Evolutionary conservation across 1,140 invertebrate genomes (phyloP).

Genomic region (Heliconius melpomene): DNA sequence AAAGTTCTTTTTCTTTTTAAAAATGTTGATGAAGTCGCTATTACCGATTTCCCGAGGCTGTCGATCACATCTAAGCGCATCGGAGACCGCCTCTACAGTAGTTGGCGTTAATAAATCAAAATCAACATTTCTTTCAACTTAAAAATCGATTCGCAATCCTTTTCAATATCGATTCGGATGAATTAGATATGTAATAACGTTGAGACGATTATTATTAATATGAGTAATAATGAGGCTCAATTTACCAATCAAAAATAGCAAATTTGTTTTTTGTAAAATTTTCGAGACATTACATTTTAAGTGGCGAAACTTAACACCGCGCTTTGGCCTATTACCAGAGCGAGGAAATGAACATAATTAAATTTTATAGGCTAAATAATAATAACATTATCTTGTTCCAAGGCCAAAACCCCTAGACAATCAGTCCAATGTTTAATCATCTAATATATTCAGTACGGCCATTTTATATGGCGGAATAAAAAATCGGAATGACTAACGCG

Average conservation of each 20-base stretch:
- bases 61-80: conserved; percentile 39
- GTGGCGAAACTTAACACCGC: too few relatives aligned
- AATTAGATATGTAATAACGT: neutral
- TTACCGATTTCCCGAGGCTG: conserved; percentile 37
- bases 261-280: too few relatives aligned
- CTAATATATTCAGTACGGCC: neutral
- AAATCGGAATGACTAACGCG: conserved; percentile 25
- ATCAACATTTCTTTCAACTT: conserved; percentile 31
- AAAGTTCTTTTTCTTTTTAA: conserved; percentile 12
- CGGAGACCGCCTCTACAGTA: conserved; percentile 10
- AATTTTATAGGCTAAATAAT: too few relatives aligned
- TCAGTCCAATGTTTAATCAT: neutral
- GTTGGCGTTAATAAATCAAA: conserved; percentile 12
- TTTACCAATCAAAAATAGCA: neutral
- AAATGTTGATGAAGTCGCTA: conserved; percentile 24
- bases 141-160: conserved; percentile 22
- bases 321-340: neutral
- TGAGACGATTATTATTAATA: neutral
- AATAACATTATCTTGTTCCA: neutral
- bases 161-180: conserved; percentile 3
- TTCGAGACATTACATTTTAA: too few relatives aligned
- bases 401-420: neutral
- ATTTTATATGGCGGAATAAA: conserved; percentile 12
- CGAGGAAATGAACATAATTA: too few relatives aligned
- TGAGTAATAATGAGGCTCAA: neutral